These are phyloP conservation scores for Romanomermis culicivorax DNA, from an alignment of 2,888 invertebrate species.

Conservation along the genomic window DNA sequence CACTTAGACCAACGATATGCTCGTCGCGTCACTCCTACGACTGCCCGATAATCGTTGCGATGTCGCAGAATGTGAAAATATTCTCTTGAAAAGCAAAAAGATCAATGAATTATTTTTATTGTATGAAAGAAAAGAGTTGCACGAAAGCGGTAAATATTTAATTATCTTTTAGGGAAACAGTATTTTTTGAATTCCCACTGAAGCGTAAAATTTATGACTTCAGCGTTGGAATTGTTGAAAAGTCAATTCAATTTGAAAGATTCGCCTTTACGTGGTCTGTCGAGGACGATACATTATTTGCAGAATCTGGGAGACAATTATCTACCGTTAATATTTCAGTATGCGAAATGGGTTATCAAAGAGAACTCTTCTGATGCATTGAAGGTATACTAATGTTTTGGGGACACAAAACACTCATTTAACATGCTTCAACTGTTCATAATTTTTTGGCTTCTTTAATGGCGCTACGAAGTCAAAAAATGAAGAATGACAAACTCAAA, in stretches of 20 bases:
- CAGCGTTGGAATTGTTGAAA: slow-evolving; percentile 60
- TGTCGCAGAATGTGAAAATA: slow-evolving; percentile 72
- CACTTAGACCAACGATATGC: slow-evolving; percentile 88
- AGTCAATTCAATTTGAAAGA: slow-evolving; percentile 43
- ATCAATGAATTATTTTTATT: slow-evolving; percentile 78
- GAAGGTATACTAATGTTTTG: slow-evolving; percentile 31
- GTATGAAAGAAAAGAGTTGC: slow-evolving; percentile 78
- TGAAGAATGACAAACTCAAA: too few relatives aligned
- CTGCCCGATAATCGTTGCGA: slow-evolving; percentile 65
- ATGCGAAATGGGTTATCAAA: slow-evolving; percentile 71
- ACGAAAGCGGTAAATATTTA: slow-evolving; percentile 48
- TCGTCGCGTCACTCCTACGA: slow-evolving; percentile 70
- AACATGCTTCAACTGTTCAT: too few relatives aligned
- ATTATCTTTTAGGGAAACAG: background rate
- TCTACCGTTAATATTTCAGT: slow-evolving; percentile 70
- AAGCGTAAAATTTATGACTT: too few relatives aligned
- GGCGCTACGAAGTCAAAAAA: too few relatives aligned
- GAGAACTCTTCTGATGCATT: slow-evolving; percentile 70
- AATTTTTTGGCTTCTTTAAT: too few relatives aligned
- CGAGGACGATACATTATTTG: slow-evolving; percentile 66
- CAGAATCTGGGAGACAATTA: slow-evolving; percentile 64
- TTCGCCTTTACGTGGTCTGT: slow-evolving; percentile 53
- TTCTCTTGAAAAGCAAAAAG: slow-evolving; percentile 62
- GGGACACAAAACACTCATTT: background rate
- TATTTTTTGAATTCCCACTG: background rate